Conservation (phyloP, 2,888 invertebrate genomes). For the Leucania comma region DNA sequence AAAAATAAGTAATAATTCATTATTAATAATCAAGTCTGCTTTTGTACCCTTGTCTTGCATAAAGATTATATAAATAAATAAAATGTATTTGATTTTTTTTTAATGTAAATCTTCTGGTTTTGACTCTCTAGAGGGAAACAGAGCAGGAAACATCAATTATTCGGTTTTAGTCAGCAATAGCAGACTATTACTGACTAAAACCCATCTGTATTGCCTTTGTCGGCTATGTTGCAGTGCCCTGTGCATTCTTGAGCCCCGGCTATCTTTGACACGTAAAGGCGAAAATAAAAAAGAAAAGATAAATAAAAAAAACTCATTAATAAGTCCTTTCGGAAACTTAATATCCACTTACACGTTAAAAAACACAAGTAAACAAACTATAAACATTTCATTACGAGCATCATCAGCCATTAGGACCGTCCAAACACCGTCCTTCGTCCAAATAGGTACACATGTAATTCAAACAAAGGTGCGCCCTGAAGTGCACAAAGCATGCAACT, state of each 20-base stretch:
- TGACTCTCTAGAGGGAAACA: no score
- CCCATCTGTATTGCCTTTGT: no score
- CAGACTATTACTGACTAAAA: no score
- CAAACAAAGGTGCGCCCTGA: constrained; percentile 67
- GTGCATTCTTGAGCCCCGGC: no score
- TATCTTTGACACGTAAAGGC: background rate
- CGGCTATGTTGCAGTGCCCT: no score
- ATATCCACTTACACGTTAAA: constrained; percentile 5
- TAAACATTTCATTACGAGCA: constrained; percentile 16
- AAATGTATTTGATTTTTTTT: no score
- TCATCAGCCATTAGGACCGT: constrained; percentile 19
- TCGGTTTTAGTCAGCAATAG: no score
- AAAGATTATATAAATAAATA: no score
- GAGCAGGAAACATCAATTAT: no score
- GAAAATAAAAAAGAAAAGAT: background rate
- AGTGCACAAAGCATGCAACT: constrained; percentile 69
- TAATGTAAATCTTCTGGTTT: no score
- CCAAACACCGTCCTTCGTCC: constrained; percentile 44
- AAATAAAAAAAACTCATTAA: background rate
- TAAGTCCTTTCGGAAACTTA: background rate
- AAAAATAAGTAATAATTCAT: background rate
- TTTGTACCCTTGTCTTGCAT: no score
- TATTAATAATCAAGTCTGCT: no score
- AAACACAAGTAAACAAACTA: constrained; percentile 11
- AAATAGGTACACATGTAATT: constrained; percentile 53